These are phyloP conservation scores for Cataglyphis hispanica DNA, from an alignment of 1,140 invertebrate genomes.

Conservation along the genomic window DNA sequence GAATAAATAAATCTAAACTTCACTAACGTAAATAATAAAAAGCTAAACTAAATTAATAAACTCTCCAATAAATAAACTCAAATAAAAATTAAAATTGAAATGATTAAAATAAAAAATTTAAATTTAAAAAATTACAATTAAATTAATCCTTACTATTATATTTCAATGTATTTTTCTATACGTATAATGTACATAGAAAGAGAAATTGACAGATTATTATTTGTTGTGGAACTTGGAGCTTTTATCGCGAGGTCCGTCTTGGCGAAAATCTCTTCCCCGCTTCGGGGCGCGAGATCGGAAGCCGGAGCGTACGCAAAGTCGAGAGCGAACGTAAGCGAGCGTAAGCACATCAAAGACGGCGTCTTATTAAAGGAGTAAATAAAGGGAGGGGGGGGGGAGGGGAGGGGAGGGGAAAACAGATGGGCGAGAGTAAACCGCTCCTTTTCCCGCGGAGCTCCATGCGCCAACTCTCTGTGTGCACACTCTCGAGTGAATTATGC, in stretches of 20 bases:
- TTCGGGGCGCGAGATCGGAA: conserved; percentile 6
- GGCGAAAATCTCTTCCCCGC: conserved; percentile 26
- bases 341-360: conserved; percentile 65
- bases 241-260: conserved; percentile 30
- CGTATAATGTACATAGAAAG: background rate
- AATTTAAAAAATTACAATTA: too few species aligned
- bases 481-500: conserved; percentile 40
- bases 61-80: too few species aligned
- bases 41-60: too few species aligned
- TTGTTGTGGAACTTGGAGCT: background rate
- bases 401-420: background rate
- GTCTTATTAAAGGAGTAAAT: conserved; percentile 58
- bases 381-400: too few species aligned
- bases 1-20: too few species aligned
- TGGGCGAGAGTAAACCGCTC: conserved; percentile 45
- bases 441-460: conserved; percentile 45
- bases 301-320: conserved; percentile 25
- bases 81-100: too few species aligned
- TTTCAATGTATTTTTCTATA: background rate
- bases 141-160: background rate
- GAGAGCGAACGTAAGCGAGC: conserved; percentile 50
- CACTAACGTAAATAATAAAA: too few species aligned
- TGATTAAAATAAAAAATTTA: too few species aligned
- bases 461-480: background rate
- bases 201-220: conserved; percentile 17